Conservation (phyloP, 2,113 vertebrate genomes). For the Oryzias javanicus region DNA sequence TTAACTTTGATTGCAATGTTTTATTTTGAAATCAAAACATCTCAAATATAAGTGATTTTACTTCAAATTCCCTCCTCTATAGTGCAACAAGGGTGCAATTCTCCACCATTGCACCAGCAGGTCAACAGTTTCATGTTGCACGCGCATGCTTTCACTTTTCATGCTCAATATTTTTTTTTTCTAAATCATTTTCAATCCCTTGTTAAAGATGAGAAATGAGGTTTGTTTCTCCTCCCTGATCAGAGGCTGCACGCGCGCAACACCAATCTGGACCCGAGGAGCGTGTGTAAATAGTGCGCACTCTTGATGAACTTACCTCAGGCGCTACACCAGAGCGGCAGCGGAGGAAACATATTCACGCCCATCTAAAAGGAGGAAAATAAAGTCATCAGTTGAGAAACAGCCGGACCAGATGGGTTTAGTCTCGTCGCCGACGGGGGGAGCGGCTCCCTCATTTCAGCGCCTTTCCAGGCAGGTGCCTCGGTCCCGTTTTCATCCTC, state of each 20-base stretch:
- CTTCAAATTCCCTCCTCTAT: neutral
- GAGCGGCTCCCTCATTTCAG: conserved; percentile 37
- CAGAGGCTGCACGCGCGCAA: too few relatives aligned
- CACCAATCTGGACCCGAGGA: neutral
- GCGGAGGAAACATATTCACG: conserved; percentile 63
- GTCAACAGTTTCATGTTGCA: conserved; percentile 15
- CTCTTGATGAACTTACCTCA: conserved; percentile 70
- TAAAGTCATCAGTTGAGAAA: conserved; percentile 46
- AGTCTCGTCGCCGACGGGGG: neutral
- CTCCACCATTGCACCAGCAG: conserved; percentile 24
- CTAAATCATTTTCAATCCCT: too few relatives aligned
- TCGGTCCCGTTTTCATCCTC: conserved; percentile 37
- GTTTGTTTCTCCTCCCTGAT: too few relatives aligned
- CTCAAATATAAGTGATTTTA: conserved; percentile 1
- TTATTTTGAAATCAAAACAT: conserved; percentile 1
- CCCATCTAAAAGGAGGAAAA: conserved; percentile 30
- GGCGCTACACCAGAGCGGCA: conserved; percentile 47
- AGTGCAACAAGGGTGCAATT: neutral
- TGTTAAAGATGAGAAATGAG: too few relatives aligned
- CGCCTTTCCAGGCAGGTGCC: conserved; percentile 22
- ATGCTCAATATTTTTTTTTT: neutral
- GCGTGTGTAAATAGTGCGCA: conserved; percentile 52
- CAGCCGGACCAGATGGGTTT: conserved; percentile 25
- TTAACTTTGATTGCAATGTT: conserved; percentile 10
- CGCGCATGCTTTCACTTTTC: conserved; percentile 24